phyloP scores from a whole-genome alignment of 2,113 vertebrate genomes.

The Choloepus hoffmanni region DNA sequence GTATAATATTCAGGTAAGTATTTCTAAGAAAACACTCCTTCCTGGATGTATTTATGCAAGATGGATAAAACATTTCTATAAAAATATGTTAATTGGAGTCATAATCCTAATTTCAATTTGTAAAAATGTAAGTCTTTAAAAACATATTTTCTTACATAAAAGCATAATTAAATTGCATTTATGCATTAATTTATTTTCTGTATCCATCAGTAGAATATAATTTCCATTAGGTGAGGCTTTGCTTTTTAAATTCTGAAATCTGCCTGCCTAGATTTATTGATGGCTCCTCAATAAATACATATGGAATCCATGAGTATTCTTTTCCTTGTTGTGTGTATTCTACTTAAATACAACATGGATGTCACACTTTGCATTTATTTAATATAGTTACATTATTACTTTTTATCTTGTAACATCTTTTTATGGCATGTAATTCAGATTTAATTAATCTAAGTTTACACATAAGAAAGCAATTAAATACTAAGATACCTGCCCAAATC shows the following conservation, averaged over 20 bases:
- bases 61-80: neutral
- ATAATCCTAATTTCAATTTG: neutral
- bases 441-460: slow-evolving; percentile 55
- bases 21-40: neutral
- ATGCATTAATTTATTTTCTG: neutral
- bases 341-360: neutral
- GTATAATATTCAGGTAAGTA: neutral
- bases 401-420: neutral
- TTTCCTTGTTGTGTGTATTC: neutral
- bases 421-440: slow-evolving; percentile 4
- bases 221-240: neutral
- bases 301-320: neutral
- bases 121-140: neutral
- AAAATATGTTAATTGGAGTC: neutral
- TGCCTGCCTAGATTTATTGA: neutral
- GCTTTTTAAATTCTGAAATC: neutral
- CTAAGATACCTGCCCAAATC: neutral
- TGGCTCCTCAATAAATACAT: neutral
- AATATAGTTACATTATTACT: neutral
- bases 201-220: neutral
- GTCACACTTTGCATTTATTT: neutral
- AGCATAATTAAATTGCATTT: neutral
- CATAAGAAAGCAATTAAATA: slow-evolving; percentile 30
- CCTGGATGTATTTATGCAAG: neutral
- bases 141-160: neutral